phyloP scores from a whole-genome alignment of 2,888 invertebrate species.

The Gryllus longicercus region DNA sequence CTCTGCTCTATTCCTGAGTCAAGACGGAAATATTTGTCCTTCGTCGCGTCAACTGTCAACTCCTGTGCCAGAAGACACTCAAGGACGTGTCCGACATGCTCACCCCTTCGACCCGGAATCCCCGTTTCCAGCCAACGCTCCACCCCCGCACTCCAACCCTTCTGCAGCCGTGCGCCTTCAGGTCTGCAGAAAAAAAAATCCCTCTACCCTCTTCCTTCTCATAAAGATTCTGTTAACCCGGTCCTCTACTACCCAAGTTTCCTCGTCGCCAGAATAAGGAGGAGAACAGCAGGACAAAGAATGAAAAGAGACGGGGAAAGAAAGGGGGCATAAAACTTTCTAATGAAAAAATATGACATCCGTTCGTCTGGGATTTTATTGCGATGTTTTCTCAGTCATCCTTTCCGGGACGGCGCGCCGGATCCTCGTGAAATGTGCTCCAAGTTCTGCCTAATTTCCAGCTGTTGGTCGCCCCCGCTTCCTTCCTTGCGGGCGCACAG shows the following conservation, averaged over 20 bases:
- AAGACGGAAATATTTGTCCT: too few relatives aligned
- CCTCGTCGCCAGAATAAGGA: background rate
- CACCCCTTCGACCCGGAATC: too few relatives aligned
- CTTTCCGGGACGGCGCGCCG: background rate
- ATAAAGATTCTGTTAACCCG: slow-evolving; percentile 10
- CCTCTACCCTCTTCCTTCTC: background rate
- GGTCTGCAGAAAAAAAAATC: background rate
- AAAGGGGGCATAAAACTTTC: background rate
- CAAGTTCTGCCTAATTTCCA: slow-evolving; percentile 17
- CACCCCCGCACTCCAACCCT: background rate
- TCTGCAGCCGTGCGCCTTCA: background rate
- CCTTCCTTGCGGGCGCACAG: background rate
- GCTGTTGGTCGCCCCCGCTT: background rate
- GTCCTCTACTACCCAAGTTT: slow-evolving; percentile 17
- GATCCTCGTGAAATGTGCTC: slow-evolving; percentile 1
- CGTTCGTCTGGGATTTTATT: slow-evolving; percentile 17
- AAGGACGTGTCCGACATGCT: too few relatives aligned
- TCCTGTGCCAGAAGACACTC: too few relatives aligned
- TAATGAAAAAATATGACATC: slow-evolving; percentile 10
- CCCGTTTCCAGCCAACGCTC: background rate
- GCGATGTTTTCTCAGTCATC: slow-evolving; percentile 17
- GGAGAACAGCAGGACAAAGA: background rate
- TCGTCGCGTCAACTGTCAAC: too few relatives aligned
- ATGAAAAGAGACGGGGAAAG: background rate
- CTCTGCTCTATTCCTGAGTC: too few relatives aligned